phyloP scores from a whole-genome alignment of 2,113 vertebrate genomes.

The Hippotragus niger region DNA sequence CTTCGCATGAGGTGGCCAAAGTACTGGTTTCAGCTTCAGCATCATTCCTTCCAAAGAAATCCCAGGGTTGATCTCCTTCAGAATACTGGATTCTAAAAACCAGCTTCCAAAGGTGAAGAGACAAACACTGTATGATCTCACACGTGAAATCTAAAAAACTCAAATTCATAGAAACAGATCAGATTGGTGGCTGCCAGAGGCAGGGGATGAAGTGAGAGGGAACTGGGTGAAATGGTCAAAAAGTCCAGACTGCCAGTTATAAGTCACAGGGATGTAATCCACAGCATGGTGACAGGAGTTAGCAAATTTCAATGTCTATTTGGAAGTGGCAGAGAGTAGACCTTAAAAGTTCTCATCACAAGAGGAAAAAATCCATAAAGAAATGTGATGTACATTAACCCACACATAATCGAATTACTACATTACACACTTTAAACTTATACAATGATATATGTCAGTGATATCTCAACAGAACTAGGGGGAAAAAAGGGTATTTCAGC shows the following conservation, averaged over 20 bases:
- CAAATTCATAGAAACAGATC: not conserved
- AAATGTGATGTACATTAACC: not conserved
- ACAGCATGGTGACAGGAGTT: not conserved
- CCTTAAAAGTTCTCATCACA: not conserved
- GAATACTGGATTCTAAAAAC: not conserved
- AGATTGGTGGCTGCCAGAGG: not conserved
- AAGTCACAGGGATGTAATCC: not conserved
- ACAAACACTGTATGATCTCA: not conserved
- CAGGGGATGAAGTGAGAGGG: not conserved
- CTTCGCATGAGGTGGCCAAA: too few relatives aligned
- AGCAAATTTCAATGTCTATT: not conserved
- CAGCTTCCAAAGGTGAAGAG: not conserved
- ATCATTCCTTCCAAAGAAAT: too few relatives aligned
- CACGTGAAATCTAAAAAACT: not conserved
- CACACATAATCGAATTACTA: not conserved
- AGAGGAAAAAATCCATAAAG: not conserved
- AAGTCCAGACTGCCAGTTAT: not conserved
- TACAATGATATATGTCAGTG: not conserved
- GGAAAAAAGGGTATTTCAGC: not conserved
- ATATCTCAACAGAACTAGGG: not conserved
- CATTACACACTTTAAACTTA: not conserved
- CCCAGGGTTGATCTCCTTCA: too few relatives aligned
- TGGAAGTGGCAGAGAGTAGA: not conserved
- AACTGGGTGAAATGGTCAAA: not conserved
- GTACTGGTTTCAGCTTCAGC: too few relatives aligned